These are phyloP conservation scores for Eulemur rubriventer DNA, from an alignment of 2,797 vertebrate genomes.

Conservation along the genomic window DNA sequence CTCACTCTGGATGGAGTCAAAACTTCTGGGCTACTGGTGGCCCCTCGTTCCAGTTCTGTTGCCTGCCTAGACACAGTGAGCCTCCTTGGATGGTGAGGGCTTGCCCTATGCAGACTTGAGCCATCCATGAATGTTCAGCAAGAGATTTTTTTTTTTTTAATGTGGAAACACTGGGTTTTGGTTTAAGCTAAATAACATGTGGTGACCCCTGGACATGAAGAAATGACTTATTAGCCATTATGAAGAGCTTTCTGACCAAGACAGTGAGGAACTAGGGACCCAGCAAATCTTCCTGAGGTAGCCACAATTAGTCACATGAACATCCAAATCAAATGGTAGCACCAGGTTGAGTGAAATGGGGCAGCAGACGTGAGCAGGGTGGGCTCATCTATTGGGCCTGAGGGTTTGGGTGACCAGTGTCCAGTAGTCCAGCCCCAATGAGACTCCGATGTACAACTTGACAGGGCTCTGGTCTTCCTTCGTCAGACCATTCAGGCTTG, in stretches of 20 bases:
- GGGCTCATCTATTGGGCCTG: not conserved
- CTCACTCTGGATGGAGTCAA: not conserved
- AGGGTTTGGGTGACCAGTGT: not conserved
- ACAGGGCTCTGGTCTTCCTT: conserved; percentile 46
- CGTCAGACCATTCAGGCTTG: not conserved
- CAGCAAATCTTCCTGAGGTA: conserved; percentile 89
- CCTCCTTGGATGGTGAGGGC: not conserved
- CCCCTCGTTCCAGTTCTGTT: not conserved
- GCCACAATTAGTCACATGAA: conserved; percentile 84
- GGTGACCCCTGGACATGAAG: not conserved
- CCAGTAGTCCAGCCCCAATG: conserved; percentile 15
- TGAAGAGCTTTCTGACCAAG: conserved; percentile 22
- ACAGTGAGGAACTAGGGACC: not conserved
- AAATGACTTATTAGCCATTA: not conserved
- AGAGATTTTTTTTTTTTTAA: not conserved
- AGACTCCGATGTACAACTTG: not conserved
- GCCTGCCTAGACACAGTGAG: not conserved
- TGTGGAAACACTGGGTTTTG: conserved; percentile 30
- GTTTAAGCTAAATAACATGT: conserved; percentile 45
- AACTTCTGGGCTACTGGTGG: not conserved
- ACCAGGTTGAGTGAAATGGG: conserved; percentile 80
- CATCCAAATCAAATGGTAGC: conserved; percentile 84
- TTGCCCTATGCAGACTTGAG: not conserved
- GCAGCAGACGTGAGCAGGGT: not conserved
- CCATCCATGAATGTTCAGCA: not conserved